Evolutionary conservation across 1,140 invertebrate genomes (phyloP).

Genomic region (Drosophila eugracilis): DNA sequence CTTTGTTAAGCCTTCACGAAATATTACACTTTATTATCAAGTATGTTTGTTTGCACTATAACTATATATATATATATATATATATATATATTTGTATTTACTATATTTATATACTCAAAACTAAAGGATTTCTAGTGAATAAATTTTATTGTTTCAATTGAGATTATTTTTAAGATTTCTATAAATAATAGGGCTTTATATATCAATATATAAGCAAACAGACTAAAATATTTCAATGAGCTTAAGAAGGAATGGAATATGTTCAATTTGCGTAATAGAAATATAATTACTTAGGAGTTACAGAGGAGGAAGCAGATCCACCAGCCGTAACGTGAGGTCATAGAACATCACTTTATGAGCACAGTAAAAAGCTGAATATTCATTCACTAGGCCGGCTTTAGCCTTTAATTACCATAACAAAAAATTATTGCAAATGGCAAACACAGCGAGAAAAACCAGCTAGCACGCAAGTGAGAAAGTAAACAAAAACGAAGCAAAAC

Average conservation of each 20-base stretch:
- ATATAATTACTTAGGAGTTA: slow-evolving; percentile 1
- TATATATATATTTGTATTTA: neutral
- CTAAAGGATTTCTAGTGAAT: neutral
- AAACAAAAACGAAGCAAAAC: slow-evolving; percentile 52
- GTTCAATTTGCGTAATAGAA: slow-evolving; percentile 21
- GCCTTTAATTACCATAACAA: slow-evolving; percentile 63
- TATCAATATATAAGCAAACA: too few species aligned
- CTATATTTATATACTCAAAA: neutral
- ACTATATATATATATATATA: neutral
- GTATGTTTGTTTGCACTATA: neutral
- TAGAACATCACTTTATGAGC: slow-evolving; percentile 14
- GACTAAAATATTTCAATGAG: neutral
- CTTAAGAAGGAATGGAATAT: neutral
- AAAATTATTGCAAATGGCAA: slow-evolving; percentile 62
- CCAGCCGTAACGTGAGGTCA: slow-evolving; percentile 13
- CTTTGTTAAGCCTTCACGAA: neutral
- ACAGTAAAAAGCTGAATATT: slow-evolving; percentile 25
- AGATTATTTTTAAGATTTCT: neutral
- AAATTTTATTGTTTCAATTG: neutral
- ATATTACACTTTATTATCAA: neutral
- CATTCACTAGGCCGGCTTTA: slow-evolving; percentile 12
- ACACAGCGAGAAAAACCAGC: slow-evolving; percentile 39
- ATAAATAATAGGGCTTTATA: neutral
- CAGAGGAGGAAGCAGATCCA: slow-evolving; percentile 5
- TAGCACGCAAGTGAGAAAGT: slow-evolving; percentile 69